Evolutionary conservation across 2,113 vertebrate genomes (phyloP), one percentile per base, ranked within the genome.

Genomic region (Lepus americanus): DNA sequence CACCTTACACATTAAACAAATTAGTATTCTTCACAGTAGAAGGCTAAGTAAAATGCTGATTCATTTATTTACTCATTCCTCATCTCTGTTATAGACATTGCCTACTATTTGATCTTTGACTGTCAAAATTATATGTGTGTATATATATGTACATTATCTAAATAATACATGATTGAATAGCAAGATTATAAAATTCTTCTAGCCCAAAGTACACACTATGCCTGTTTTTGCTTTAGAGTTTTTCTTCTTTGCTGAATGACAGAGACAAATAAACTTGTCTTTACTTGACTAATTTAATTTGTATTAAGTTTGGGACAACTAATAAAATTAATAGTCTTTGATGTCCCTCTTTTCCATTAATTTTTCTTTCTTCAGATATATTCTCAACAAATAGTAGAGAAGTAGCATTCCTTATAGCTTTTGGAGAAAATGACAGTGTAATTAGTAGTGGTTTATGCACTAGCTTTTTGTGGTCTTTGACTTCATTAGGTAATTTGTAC

Each of bases 21-120:
- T 97, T 95, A 94, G 39, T 87, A 81, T 93, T 95, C 94, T 91
- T 90, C 72, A 78, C 49, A 51, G 61, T 89, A 67, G 44, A 94
- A 77, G 12, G 9, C 61, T 93, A 89, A 80, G 44, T 79, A 85
- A 95, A 95, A 96, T 95, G 39, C 83, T 95, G 85, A 93, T 66
- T 87, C 72, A 87, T 72, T 95, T 23, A 95, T 86, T 95, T 88
- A 70, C 31, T 93, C 53, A 91, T 70, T 92, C 64, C 94, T 83
- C 92, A 63, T 94, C 73, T 97, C 8, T 94, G 6, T 80, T 91
- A 61, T 23, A 27, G 44, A 9, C 29, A 67, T 93, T 64, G 53
- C 51, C 61, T 91, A 49, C 14, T 90, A 5, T 80, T 91, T 88
- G 25, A 23, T 83, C 31, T 87, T 93, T 88, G 63, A 7, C 51